Evolutionary conservation across 2,888 invertebrate species (phyloP).

Genomic region (Crepidodera aurea): DNA sequence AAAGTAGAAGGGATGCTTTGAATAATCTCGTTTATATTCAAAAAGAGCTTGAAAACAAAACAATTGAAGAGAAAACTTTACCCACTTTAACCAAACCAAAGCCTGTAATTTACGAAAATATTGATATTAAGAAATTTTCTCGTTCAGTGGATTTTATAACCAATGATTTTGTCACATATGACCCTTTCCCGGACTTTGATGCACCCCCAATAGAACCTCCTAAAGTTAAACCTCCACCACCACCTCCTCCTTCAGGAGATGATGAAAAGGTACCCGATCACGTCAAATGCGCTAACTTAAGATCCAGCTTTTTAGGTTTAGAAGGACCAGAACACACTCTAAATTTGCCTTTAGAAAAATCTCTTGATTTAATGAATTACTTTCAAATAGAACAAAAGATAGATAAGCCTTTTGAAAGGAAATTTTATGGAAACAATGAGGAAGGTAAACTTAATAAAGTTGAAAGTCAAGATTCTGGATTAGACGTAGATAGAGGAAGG

Average conservation of each 20-base stretch:
- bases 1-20: constrained; percentile 59
- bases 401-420: constrained; percentile 79
- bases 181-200: constrained; percentile 66
- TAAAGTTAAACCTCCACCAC: constrained; percentile 71
- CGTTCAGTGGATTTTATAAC: constrained; percentile 53
- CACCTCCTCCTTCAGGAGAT: constrained; percentile 84
- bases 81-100: constrained; percentile 47
- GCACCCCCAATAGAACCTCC: constrained; percentile 71
- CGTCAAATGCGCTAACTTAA: constrained; percentile 79
- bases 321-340: constrained; percentile 76
- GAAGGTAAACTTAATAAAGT: constrained; percentile 55
- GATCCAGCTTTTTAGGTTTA: constrained; percentile 86
- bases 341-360: constrained; percentile 67
- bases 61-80: constrained; percentile 24
- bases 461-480: constrained; percentile 82
- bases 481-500: constrained; percentile 69
- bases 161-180: constrained; percentile 62
- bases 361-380: constrained; percentile 82
- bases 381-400: constrained; percentile 82
- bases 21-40: constrained; percentile 40
- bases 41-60: constrained; percentile 12
- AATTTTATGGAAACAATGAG: constrained; percentile 52
- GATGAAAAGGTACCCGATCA: constrained; percentile 58
- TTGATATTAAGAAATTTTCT: constrained; percentile 58
- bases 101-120: constrained; percentile 64